Conservation (phyloP, 2,888 invertebrate genomes). For the Myathropa florea region DNA sequence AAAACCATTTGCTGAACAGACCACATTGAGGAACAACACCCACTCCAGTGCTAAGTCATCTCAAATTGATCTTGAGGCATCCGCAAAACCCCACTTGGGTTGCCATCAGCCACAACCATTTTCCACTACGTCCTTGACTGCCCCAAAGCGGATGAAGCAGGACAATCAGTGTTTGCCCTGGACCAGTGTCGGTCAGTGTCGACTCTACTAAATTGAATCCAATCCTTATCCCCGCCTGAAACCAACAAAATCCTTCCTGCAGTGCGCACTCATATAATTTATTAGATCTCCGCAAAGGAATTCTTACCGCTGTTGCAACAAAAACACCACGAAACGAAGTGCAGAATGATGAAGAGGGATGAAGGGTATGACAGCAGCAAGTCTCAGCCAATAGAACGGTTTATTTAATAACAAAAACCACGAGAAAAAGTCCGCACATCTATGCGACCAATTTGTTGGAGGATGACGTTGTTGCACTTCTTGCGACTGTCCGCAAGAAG, state of each 20-base stretch:
- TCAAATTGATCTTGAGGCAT: neutral
- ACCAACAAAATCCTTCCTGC: neutral
- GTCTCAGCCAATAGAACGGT: neutral
- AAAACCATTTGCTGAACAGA: too few species aligned
- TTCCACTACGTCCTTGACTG: neutral
- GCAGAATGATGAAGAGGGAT: neutral
- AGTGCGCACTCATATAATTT: neutral
- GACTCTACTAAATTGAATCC: neutral
- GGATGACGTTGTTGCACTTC: neutral
- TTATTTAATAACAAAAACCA: slow-evolving; percentile 21
- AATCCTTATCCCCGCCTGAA: neutral
- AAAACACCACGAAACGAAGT: neutral
- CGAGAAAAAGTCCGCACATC: neutral
- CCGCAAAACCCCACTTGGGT: neutral
- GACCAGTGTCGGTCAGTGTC: neutral
- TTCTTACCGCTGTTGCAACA: neutral
- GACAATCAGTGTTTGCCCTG: neutral
- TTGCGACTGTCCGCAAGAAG: too few species aligned
- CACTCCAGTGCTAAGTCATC: neutral
- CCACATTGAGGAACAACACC: neutral
- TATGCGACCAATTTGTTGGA: slow-evolving; percentile 42
- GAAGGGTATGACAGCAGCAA: neutral
- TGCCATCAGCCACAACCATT: neutral
- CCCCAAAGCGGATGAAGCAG: neutral
- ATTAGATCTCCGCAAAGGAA: neutral